Base-by-base conservation (phyloP, 2,888 invertebrate genomes). In the Odontocolon sp. region DNA sequence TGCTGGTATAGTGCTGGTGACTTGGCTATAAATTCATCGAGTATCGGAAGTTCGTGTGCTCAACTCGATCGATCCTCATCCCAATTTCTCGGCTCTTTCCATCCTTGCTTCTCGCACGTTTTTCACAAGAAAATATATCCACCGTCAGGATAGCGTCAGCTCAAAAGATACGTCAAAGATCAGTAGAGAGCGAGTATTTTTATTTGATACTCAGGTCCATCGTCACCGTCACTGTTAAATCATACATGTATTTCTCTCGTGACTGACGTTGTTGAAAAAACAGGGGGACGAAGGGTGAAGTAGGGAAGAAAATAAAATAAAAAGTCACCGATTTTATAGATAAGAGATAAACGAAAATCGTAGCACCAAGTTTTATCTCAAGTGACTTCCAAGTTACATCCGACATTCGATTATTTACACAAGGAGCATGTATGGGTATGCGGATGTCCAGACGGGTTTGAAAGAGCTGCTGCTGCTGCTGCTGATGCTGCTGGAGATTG, bases 11-110 rank as follows among this genome's bases (percentile, higher is more conserved):
- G 40, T 42, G 9, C 9, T 38, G 11, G 38, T 21, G 38, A 14
- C 6, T 57, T 68, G 52, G 23, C 63, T 61, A 61, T 70, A 63
- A 70, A 70, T 67, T 73, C 73, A 73, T 67, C 67, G 59, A 61
- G 67, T 67, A 73, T 73, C 67, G 59, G 56, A 42, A 52, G 56
- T 14, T 38, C 56, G 36, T 11, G 23, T 31, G 64, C 9, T 47
- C 38, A 56, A 66, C 64, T 72, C 64, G 64, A 72, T 66, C 47
- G 47, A 26, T 4, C 56, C 36, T 72, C 57, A 36, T 47, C 45
- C 36, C 57, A 50, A 9, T 36, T 14, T 8, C 21, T 69, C 47
- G 28, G n/a, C 56, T 28, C 47, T 18, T 56, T 64, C 28, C 36
- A 64, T 56, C 36, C 14, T 28, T 28, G 56, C 14, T 52, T 38